Evolutionary conservation across 2,888 invertebrate genomes (phyloP).

Genomic region (Eledona agricola): DNA sequence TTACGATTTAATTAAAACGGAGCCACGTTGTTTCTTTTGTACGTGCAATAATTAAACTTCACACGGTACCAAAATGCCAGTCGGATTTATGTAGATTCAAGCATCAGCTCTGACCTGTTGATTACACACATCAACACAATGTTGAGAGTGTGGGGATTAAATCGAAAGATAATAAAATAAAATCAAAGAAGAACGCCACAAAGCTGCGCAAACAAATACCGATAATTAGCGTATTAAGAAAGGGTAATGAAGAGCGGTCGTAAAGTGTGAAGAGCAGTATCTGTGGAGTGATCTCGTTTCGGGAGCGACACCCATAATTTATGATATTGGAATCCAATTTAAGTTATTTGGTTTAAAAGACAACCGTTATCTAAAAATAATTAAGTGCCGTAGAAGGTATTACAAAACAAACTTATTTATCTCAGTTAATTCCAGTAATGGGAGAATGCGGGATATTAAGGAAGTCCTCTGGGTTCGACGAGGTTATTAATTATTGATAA

Average conservation of each 20-base stretch:
- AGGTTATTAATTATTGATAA: slow-evolving; percentile 17
- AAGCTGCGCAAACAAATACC: background rate
- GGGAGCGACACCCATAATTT: background rate
- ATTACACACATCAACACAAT: background rate
- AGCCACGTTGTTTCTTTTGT: slow-evolving; percentile 2
- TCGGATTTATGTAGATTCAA: background rate
- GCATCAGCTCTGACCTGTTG: background rate
- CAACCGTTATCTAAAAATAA: slow-evolving; percentile 18
- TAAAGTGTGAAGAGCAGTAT: slow-evolving; percentile 1
- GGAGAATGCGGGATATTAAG: slow-evolving; percentile 7
- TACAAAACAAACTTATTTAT: slow-evolving; percentile 19
- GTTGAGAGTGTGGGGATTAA: slow-evolving; percentile 1
- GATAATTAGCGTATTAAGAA: slow-evolving; percentile 1
- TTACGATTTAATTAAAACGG: slow-evolving; percentile 22
- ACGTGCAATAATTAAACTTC: slow-evolving; percentile 5
- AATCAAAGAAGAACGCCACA: background rate
- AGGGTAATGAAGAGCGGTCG: background rate
- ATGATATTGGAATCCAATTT: background rate
- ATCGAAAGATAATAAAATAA: slow-evolving; percentile 5
- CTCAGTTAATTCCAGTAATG: slow-evolving; percentile 8
- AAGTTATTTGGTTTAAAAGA: slow-evolving; percentile 4
- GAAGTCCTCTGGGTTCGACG: slow-evolving; percentile 1
- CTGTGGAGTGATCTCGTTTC: slow-evolving; percentile 4
- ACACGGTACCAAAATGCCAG: slow-evolving; percentile 4
- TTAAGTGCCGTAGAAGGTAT: slow-evolving; percentile 10